Conservation (phyloP, 2,113 vertebrate genomes). For the Phainopepla nitens region DNA sequence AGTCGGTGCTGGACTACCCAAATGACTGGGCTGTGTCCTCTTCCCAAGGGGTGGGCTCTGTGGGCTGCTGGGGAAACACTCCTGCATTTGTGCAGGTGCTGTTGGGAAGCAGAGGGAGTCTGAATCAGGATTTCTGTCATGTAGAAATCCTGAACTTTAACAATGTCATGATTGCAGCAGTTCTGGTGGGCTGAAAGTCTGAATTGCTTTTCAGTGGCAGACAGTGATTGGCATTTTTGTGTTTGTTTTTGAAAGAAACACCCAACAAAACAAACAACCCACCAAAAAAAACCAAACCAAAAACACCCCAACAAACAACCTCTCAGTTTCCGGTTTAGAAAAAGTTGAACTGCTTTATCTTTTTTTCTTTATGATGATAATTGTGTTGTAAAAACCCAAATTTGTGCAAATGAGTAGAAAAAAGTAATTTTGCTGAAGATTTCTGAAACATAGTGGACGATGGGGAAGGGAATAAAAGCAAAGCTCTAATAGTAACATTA, state of each 20-base stretch:
- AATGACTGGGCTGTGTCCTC: not conserved
- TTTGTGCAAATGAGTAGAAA: not conserved
- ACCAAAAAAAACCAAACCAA: not conserved
- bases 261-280: not conserved
- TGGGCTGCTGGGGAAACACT: not conserved
- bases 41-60: not conserved
- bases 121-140: not conserved
- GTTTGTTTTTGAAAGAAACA: not conserved
- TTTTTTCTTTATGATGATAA: not conserved
- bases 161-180: not conserved
- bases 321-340: not conserved
- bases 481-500: not conserved
- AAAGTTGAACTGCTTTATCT: rapidly evolving
- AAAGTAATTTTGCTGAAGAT: not conserved
- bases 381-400: not conserved
- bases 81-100: not conserved
- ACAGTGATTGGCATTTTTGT: not conserved
- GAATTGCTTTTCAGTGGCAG: not conserved
- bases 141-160: not conserved
- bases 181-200: not conserved
- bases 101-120: not conserved
- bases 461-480: not conserved
- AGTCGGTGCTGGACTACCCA: rapidly evolving
- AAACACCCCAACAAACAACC: rapidly evolving
- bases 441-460: not conserved